phyloP scores from a whole-genome alignment of 1,140 invertebrate species.

The Drosophila bipectinata region DNA sequence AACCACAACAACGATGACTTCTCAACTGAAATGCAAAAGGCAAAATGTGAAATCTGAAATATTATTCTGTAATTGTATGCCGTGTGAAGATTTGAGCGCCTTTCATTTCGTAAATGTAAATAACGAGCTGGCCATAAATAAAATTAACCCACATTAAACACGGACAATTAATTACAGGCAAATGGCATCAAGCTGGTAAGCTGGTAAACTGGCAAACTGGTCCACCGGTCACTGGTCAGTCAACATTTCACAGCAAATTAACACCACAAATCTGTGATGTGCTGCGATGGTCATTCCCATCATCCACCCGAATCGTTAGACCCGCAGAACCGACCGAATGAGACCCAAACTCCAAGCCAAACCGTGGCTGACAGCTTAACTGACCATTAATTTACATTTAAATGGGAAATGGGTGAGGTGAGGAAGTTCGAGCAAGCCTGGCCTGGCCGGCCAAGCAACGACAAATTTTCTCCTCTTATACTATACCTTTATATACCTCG shows the following conservation, averaged over 20 bases:
- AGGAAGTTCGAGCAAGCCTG: slow-evolving; percentile 28
- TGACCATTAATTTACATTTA: slow-evolving; percentile 80
- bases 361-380: slow-evolving; percentile 71
- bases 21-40: slow-evolving; percentile 3
- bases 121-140: slow-evolving; percentile 76
- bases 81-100: slow-evolving; percentile 44
- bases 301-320: slow-evolving; percentile 41
- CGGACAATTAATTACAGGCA: slow-evolving; percentile 76
- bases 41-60: slow-evolving; percentile 40
- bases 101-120: slow-evolving; percentile 50
- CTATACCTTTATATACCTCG: slow-evolving; percentile 5
- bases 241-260: slow-evolving; percentile 80
- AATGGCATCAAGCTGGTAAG: slow-evolving; percentile 35
- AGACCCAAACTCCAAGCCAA: slow-evolving; percentile 40
- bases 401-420: slow-evolving; percentile 55
- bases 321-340: slow-evolving; percentile 37
- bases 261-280: slow-evolving; percentile 71
- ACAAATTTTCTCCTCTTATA: slow-evolving; percentile 13
- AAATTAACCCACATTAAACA: slow-evolving; percentile 83
- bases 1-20: slow-evolving; percentile 29
- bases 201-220: slow-evolving; percentile 37
- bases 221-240: slow-evolving; percentile 46
- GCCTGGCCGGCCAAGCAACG: slow-evolving; percentile 9
- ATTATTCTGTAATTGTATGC: slow-evolving; percentile 45
- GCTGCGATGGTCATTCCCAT: slow-evolving; percentile 34